Evolutionary conservation across 1,140 invertebrate genomes (phyloP).

Genomic region (Drosophila parabipectinata): DNA sequence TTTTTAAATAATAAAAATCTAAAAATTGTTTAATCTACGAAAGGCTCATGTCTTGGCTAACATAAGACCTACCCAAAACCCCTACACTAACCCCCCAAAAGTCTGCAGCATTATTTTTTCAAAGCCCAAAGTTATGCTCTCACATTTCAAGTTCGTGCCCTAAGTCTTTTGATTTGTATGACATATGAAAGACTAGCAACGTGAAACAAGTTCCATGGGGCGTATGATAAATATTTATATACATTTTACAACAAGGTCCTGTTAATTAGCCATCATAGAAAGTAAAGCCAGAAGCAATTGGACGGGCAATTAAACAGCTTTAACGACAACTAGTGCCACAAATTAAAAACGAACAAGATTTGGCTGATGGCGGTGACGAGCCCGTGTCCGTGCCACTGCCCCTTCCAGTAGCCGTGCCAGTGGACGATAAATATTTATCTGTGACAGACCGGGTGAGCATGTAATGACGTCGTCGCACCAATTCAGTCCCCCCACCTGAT

Average conservation of each 20-base stretch:
- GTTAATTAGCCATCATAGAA: slow-evolving; percentile 48
- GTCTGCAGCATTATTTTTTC: not conserved
- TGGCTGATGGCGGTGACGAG: not conserved
- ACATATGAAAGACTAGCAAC: not conserved
- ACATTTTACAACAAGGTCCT: slow-evolving; percentile 10
- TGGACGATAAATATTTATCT: slow-evolving; percentile 68
- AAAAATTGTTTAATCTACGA: no score
- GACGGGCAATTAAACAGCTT: slow-evolving; percentile 19
- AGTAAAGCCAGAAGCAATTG: slow-evolving; percentile 40
- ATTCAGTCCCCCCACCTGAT: not conserved
- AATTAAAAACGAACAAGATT: slow-evolving; percentile 46
- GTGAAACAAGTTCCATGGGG: not conserved
- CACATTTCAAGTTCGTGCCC: slow-evolving; percentile 48
- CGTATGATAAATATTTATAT: slow-evolving; percentile 14
- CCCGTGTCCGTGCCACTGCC: not conserved
- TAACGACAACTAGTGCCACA: slow-evolving; percentile 54
- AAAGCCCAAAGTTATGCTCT: slow-evolving; percentile 26
- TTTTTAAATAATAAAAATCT: not conserved
- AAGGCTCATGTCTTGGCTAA: slow-evolving; percentile 1
- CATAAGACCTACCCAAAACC: not conserved
- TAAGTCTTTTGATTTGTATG: slow-evolving; percentile 54
- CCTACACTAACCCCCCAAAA: not conserved
- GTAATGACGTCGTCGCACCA: slow-evolving; percentile 16
- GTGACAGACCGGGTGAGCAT: slow-evolving; percentile 24
- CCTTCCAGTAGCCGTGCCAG: slow-evolving; percentile 4